A percentile compares a stretch with the other conserved stretches of the same genome.
phyloP scores from a whole-genome alignment of 2,797 vertebrate genomes.

The Kryptopterus vitreolus region DNA sequence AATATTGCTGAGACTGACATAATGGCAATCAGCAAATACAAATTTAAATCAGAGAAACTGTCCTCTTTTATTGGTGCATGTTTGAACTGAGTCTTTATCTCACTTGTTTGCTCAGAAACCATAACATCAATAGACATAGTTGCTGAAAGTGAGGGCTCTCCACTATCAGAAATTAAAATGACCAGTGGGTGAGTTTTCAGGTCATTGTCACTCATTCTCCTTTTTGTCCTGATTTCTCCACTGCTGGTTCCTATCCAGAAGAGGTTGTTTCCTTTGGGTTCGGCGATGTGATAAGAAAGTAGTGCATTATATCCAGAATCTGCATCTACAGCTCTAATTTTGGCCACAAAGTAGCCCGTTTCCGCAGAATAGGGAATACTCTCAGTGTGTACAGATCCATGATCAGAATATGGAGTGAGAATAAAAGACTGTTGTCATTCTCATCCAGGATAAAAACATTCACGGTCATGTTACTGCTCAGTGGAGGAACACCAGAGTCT shows the following conservation, averaged over 20 bases:
- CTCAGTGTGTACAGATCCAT: constrained; percentile 72
- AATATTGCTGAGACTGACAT: constrained; percentile 73
- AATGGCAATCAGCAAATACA: constrained; percentile 58
- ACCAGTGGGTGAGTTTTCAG: constrained; percentile 64
- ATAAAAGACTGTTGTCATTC: constrained; percentile 65
- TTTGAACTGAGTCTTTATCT: constrained; percentile 43
- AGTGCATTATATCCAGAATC: constrained; percentile 59
- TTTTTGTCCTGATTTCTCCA: constrained; percentile 72
- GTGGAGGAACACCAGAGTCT: constrained; percentile 26
- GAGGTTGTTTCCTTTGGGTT: constrained; percentile 53
- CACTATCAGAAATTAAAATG: constrained; percentile 78
- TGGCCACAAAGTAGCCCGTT: constrained; percentile 62
- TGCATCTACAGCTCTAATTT: constrained; percentile 56
- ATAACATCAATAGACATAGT: constrained; percentile 76
- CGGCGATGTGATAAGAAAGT: constrained; percentile 64
- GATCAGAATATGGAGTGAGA: constrained; percentile 74
- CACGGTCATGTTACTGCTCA: too few species aligned
- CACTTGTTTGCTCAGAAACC: constrained; percentile 68
- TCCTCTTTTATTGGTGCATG: constrained; percentile 43
- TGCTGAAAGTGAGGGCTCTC: constrained; percentile 76
- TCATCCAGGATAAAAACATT: too few species aligned
- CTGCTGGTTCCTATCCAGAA: constrained; percentile 64
- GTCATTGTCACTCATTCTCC: constrained; percentile 60
- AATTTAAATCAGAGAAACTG: constrained; percentile 53
- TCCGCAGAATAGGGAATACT: constrained; percentile 81